Base-by-base conservation (phyloP, 2,888 invertebrate species). In the Sialis fuliginosa region DNA sequence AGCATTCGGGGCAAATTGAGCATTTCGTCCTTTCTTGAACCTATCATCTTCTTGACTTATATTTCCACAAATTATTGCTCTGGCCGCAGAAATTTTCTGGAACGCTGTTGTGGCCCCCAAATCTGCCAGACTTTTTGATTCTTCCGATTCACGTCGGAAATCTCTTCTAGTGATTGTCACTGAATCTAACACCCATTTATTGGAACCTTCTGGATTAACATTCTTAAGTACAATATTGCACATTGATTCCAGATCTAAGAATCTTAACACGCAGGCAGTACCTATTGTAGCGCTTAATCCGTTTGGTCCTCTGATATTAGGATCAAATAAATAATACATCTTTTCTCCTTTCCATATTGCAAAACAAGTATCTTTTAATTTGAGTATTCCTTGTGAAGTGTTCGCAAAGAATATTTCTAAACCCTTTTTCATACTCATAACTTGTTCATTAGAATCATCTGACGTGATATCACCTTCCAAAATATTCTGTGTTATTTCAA, bases 1-100 rank as follows among this genome's bases (percentile, higher is more conserved):
- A 0, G 77, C 75, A 1, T 70, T 70, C 5, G 72, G 69, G 0
- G 77, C 64, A 1, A 74, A 72, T 48, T 77, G 73, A 1, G 68
- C 61, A 1, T 70, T 57, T 0, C 66, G 57, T 30, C 68, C 69
- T 37, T 70, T 64, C 0, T 64, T 68, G 58, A 77, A 79, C 49
- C 69, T 69, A 42, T 50, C 51, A 48, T 65, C 60, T 48, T 77
- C 70, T 1, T 65, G 62, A 0, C 68, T 71, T 6, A 69, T 56
- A 0, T 63, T 62, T 0, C 74, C 74, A 22, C 22, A 22, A 22
- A 22, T 22, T 22, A 22, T 22, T 22, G 22, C 22, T 4, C 22
- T 22, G 22, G 22, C 22, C 4, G 22, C 22, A 2, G 22, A 22
- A 22, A 22, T 22, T 4, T 22, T 22, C 22, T 22, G 22, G 4